Base-by-base conservation (phyloP, 2,113 vertebrate species). In the Gasterosteus nipponicus region DNA sequence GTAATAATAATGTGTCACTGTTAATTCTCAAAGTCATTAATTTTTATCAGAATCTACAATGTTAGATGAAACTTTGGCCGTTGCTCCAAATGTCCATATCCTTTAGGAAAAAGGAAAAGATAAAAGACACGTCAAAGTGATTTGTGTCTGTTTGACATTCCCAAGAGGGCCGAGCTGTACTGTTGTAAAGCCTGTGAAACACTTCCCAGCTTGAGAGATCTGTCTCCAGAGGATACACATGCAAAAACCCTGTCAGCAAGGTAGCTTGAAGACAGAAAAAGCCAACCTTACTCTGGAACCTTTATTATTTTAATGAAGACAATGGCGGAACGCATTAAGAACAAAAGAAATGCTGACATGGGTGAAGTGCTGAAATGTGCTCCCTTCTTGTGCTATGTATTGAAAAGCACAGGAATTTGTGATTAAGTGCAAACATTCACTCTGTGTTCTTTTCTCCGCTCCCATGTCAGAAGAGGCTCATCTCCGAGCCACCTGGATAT, bases 111-210 rank as follows among this genome's bases (percentile, higher is more conserved):
- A 61, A 44, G 15, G 7, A 31, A 22, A 73, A 75, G 77, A 86
- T 65, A 73, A 85, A 83, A 85, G 81, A 86, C 78, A 44, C 75
- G 83, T 87, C 84, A 91, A 86, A 87, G 82, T 89, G 89, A 92
- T 93, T 89, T 91, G 91, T 89, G 87, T 89, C 88, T 89, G 77
- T 83, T 82, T 76, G 75, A 78, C 62, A 74, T 63, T 89, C 91
- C 90, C 92, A 59, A 19, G 85, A 84, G 92, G 51, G 46, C 6
- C 74, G 69, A 80, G 51, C 78, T 82, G 69, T 74, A 87, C 81
- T 78, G 75, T 81, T 87, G 73, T 87, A 87, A 90, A 89, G 79
- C 83, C 86, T 92, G 88, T 93, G 93, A 92, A 92, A 91, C 86
- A 92, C 89, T 82, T 91, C 83, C 86, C 71, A 90, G 85, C 78